These are phyloP conservation scores for Verasper variegatus DNA, from an alignment of 2,113 vertebrate species.

Conservation along the genomic window DNA sequence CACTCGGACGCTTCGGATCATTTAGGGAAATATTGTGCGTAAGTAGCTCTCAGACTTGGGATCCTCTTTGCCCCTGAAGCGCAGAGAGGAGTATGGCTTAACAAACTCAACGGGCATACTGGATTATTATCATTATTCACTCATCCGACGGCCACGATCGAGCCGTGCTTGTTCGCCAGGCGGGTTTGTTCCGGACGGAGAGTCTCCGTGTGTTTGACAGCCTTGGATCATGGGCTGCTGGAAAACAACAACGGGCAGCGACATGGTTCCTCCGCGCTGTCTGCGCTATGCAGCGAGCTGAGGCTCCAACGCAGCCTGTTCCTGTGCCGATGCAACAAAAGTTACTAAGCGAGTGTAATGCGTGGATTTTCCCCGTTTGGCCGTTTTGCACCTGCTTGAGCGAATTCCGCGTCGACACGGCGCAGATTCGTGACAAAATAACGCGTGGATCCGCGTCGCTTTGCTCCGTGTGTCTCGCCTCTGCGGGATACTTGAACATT, in stretches of 20 bases:
- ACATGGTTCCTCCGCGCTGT: slow-evolving; percentile 76
- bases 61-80: slow-evolving; percentile 60
- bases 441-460: slow-evolving; percentile 68
- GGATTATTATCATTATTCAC: slow-evolving; percentile 47
- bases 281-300: slow-evolving; percentile 73
- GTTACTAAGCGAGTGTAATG: slow-evolving; percentile 80
- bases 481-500: slow-evolving; percentile 81
- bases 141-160: slow-evolving; percentile 41
- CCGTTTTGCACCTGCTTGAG: slow-evolving; percentile 79
- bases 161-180: slow-evolving; percentile 23
- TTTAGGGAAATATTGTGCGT: slow-evolving; percentile 76
- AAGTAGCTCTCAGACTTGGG: slow-evolving; percentile 77
- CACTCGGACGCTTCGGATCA: slow-evolving; percentile 70
- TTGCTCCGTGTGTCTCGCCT: slow-evolving; percentile 3
- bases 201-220: slow-evolving; percentile 63
- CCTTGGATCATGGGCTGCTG: slow-evolving; percentile 80
- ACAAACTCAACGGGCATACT: slow-evolving; percentile 64
- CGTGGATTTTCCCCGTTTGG: slow-evolving; percentile 56
- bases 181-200: slow-evolving; percentile 56
- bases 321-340: slow-evolving; percentile 81
- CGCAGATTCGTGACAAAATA: slow-evolving; percentile 69
- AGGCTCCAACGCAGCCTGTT: slow-evolving; percentile 48
- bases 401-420: slow-evolving; percentile 73
- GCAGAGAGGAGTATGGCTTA: slow-evolving; percentile 69
- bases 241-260: slow-evolving; percentile 81